Percentiles rank a stretch among this genome's conserved stretches.
phyloP scores from a whole-genome alignment of 2,888 invertebrate genomes.

The Drosophila tripunctata region DNA sequence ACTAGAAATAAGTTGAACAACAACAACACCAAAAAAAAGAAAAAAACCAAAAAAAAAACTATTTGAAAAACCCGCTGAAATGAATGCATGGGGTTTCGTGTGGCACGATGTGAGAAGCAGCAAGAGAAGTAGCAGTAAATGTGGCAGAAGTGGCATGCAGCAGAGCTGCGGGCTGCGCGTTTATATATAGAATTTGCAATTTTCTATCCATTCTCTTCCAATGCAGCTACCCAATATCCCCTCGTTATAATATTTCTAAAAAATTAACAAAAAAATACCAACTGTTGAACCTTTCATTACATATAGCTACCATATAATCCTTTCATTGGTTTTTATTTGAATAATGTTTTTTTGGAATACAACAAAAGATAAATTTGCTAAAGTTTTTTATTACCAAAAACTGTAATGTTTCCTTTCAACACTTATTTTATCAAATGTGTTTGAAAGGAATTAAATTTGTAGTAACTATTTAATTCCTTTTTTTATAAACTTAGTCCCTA shows the following conservation, averaged over 20 bases:
- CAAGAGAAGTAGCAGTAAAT: not conserved
- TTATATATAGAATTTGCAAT: slow-evolving; percentile 41
- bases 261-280: not conserved
- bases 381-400: no score
- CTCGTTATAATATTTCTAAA: not conserved
- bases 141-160: slow-evolving; percentile 12
- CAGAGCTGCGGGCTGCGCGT: slow-evolving; percentile 19
- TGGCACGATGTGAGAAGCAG: slow-evolving; percentile 68
- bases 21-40: slow-evolving; percentile 10
- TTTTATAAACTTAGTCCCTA: no score
- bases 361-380: no score
- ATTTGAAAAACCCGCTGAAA: slow-evolving; percentile 17
- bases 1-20: slow-evolving; percentile 24
- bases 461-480: no score
- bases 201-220: not conserved
- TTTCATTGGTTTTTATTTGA: no score
- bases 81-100: slow-evolving; percentile 64
- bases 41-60: slow-evolving; percentile 14
- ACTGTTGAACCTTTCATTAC: not conserved
- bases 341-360: no score
- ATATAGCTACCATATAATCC: not conserved
- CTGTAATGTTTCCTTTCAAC: no score
- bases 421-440: no score
- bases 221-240: slow-evolving; percentile 2
- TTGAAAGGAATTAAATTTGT: no score